Conservation (phyloP, 2,113 vertebrate genomes). For the Zosterops lateralis region DNA sequence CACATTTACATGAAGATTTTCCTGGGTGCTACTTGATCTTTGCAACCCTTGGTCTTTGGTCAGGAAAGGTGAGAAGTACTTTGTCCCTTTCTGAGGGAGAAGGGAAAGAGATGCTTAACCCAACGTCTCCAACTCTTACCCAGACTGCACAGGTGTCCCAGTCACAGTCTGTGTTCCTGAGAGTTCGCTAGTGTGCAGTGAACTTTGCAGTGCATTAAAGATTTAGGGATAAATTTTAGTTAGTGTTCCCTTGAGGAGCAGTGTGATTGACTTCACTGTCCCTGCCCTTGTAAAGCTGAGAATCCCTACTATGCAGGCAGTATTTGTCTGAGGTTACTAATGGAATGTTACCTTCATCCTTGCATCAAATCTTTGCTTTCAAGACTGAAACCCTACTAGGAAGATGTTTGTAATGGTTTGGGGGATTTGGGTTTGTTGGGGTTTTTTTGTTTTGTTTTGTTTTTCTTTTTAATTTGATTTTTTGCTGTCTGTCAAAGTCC, state of each 20-base stretch:
- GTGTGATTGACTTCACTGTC: neutral
- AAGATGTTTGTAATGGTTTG: neutral
- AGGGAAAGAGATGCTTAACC: neutral
- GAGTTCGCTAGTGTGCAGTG: neutral
- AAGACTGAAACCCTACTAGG: neutral
- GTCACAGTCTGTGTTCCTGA: neutral
- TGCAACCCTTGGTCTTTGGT: neutral
- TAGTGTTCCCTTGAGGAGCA: neutral
- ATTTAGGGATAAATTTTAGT: neutral
- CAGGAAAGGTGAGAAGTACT: neutral
- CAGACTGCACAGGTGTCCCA: neutral
- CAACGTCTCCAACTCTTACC: rapidly evolving
- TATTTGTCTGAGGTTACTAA: neutral
- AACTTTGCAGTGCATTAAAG: neutral
- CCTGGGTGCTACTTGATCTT: neutral
- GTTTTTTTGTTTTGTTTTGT: too few species aligned
- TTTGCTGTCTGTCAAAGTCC: neutral
- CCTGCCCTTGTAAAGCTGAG: neutral
- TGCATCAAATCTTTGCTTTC: neutral
- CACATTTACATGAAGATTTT: neutral
- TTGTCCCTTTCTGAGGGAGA: neutral
- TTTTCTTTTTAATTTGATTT: too few species aligned
- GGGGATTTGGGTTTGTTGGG: too few species aligned
- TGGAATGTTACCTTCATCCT: neutral
- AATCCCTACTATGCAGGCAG: neutral